Conservation (phyloP, 2,888 invertebrate species). For the Galerucella calmariensis region DNA sequence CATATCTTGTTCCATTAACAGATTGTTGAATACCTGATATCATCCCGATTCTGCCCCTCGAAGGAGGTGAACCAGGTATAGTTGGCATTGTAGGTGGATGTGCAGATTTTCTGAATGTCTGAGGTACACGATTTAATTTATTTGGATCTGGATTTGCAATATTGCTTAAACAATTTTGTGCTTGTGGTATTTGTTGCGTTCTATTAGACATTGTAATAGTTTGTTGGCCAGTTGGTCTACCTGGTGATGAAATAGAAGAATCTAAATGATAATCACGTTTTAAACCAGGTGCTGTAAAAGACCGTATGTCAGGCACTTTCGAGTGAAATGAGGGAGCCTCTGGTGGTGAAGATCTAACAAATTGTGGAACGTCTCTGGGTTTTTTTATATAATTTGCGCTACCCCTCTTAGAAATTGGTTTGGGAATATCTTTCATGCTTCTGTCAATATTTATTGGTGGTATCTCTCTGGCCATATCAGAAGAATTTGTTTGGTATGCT, state of each 20-base stretch:
- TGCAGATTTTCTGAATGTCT: not conserved
- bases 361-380: not conserved
- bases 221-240: not conserved
- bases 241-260: not conserved
- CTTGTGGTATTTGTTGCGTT: not conserved
- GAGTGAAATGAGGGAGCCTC: not conserved
- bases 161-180: not conserved
- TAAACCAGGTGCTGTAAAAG: not conserved
- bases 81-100: constrained; percentile 1
- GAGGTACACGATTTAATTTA: not conserved
- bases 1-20: not conserved
- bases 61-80: constrained; percentile 3
- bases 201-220: too few relatives aligned
- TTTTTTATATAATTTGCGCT: not conserved
- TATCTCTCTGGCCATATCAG: not conserved
- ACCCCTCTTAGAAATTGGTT: not conserved
- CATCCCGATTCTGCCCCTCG: not conserved
- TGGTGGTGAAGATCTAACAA: not conserved
- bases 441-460: not conserved
- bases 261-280: not conserved
- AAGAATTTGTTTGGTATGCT: not conserved
- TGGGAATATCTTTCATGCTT: not conserved
- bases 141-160: not conserved
- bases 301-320: not conserved
- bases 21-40: not conserved